Evolutionary conservation across 2,113 vertebrate species (phyloP).

Genomic region (Laticauda colubrina): DNA sequence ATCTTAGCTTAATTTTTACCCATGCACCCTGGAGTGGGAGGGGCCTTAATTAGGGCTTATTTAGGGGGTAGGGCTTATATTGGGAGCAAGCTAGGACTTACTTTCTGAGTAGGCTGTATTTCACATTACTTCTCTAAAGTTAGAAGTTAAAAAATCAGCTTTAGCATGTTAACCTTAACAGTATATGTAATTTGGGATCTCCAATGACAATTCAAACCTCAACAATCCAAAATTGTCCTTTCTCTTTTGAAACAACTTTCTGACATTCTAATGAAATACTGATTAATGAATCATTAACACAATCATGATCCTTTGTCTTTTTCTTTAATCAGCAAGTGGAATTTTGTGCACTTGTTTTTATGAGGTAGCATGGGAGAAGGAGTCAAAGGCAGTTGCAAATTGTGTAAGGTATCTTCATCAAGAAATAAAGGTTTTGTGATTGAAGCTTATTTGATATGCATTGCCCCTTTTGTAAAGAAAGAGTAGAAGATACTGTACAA

Average conservation of each 20-base stretch:
- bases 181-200: slow-evolving; percentile 48
- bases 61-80: no score
- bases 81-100: no score
- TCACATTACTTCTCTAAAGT: slow-evolving; percentile 3
- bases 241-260: not conserved
- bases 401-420: not conserved
- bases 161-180: slow-evolving; percentile 33
- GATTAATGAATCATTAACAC: slow-evolving; percentile 32
- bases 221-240: slow-evolving; percentile 39
- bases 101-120: no score
- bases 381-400: not conserved
- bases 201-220: slow-evolving; percentile 50
- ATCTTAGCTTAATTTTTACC: no score
- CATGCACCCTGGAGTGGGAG: no score
- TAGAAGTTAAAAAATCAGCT: slow-evolving; percentile 38
- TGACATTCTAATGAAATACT: slow-evolving; percentile 12
- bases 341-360: not conserved
- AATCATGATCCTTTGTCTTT: slow-evolving; percentile 13
- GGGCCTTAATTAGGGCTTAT: no score
- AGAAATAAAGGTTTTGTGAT: not conserved
- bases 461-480: not conserved
- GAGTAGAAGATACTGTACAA: not conserved
- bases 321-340: slow-evolving; percentile 3
- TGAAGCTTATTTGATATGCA: not conserved
- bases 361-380: not conserved